Conservation (phyloP, 2,797 vertebrate genomes). For the Platalea minor region DNA sequence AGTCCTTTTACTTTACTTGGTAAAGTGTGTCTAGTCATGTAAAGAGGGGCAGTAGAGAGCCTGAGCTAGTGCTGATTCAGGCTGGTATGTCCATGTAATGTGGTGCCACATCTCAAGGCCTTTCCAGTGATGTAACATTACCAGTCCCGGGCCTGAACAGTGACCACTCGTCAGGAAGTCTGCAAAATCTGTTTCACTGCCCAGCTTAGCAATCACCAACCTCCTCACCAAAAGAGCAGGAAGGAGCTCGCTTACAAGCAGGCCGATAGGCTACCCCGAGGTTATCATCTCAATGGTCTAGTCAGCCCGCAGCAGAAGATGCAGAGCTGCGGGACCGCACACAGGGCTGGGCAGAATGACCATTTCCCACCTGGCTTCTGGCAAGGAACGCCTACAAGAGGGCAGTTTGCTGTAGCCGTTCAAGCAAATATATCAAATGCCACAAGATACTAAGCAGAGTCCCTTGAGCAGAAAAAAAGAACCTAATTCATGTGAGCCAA, state of each 20-base stretch:
- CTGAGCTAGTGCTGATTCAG: not conserved
- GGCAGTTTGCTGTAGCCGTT: not conserved
- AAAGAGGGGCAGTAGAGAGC: not conserved
- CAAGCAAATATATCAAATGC: not conserved
- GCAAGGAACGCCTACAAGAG: not conserved
- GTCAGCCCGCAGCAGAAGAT: not conserved
- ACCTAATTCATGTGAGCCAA: not conserved
- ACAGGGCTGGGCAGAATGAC: not conserved
- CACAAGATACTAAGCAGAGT: not conserved
- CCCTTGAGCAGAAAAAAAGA: not conserved
- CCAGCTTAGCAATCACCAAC: not conserved
- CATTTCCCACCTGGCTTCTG: not conserved
- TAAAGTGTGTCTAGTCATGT: not conserved
- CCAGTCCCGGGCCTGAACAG: not conserved
- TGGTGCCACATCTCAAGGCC: not conserved
- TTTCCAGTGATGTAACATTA: not conserved
- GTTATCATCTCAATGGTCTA: not conserved
- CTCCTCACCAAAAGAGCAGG: not conserved
- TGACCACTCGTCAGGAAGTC: not conserved
- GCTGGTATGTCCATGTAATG: not conserved
- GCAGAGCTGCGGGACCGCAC: not conserved
- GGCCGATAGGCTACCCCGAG: not conserved
- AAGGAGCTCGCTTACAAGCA: not conserved
- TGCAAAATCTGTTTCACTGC: not conserved
- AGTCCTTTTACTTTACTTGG: not conserved